Evolutionary conservation across 2,888 invertebrate genomes (phyloP), one percentile per base, ranked within the genome.

Genomic region (Mystacides longicornis): DNA sequence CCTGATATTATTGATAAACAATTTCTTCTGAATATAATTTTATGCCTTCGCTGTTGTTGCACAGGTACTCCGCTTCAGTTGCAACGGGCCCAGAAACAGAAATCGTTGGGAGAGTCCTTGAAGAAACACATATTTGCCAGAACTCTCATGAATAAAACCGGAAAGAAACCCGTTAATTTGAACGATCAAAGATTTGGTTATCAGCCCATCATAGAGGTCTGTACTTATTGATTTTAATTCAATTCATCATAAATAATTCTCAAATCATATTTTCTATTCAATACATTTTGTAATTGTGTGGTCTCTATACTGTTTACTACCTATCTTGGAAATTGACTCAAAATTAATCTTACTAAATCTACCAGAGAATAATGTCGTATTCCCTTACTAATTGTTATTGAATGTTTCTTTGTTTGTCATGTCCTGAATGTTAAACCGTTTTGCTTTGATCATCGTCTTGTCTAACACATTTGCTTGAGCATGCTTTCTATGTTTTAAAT

Each of bases 81-180:
- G 52, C 75, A 79, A 71, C 71, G 84, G 70, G 73, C 85, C 64
- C 70, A 81, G 64, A 70, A 81, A 77, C 71, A 74, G 70, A 81
- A 82, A 64, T 88, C 87, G 62, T 78, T 91, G 60, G 87, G 90
- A 0, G 89, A 90, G 66, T 90, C 90, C 0, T 89, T 91, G 62
- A 91, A 90, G 69, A 85, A 88, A 64, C 90, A 89, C 65, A 89
- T 90, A 57, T 91, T 92, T 65, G 85, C 87, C 66, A 89, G 86
- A 67, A 82, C 80, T 4, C 68, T 82, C 3, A 67, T 77, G 46
- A 78, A 76, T 56, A 77, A 75, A 60, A 75, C 77, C 1, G 75
- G 76, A 2, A 78, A 77, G 67, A 81, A 81, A 63, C 53, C 55
- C 1, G 42, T 55, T 18, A 50, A 50, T 23, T 37, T 55, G 11